Evolutionary conservation across 2,888 invertebrate species (phyloP).

Genomic region (Hypena proboscidalis): DNA sequence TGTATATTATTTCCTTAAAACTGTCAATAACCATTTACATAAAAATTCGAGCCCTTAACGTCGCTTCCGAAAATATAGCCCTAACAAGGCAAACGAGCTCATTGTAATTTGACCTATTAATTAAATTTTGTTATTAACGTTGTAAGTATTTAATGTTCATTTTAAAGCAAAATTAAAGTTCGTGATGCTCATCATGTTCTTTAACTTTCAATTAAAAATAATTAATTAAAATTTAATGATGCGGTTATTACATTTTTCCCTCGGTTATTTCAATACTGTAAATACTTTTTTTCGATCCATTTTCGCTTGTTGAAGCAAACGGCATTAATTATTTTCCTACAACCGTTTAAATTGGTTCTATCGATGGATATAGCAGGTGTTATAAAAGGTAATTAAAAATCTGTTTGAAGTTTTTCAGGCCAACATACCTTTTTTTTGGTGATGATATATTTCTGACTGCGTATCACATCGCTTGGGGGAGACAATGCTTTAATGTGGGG

Average conservation of each 20-base stretch:
- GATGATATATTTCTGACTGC: too few species aligned
- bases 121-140: conserved; percentile 27
- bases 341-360: too few species aligned
- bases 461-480: too few species aligned
- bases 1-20: too few species aligned
- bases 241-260: neutral
- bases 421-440: too few species aligned
- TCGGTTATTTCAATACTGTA: too few species aligned
- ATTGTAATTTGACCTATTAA: conserved; percentile 17
- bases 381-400: too few species aligned
- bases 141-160: conserved; percentile 30
- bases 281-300: neutral
- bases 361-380: too few species aligned
- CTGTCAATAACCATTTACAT: neutral
- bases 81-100: neutral
- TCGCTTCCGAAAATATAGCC: neutral
- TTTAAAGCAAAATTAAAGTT: conserved; percentile 26
- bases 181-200: conserved; percentile 10
- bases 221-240: conserved; percentile 25
- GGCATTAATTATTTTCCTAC: too few species aligned
- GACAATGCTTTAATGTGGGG: too few species aligned
- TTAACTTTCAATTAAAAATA: conserved; percentile 25
- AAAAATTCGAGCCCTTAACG: neutral
- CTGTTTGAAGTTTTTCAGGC: too few species aligned
- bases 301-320: too few species aligned